Conservation (phyloP, 2,113 vertebrate genomes). For the Poeciliopsis prolifica region DNA sequence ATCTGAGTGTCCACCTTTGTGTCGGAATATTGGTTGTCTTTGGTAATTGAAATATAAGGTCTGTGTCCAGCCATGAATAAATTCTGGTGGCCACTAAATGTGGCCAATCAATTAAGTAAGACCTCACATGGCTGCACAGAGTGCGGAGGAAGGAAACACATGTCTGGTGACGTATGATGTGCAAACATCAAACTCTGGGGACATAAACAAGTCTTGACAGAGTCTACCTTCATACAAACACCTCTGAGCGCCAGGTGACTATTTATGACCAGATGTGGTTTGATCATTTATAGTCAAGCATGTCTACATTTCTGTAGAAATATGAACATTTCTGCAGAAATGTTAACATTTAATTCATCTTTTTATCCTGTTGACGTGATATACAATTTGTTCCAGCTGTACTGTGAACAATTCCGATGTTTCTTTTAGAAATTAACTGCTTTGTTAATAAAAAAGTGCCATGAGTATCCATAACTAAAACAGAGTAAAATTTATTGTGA, state of each 20-base stretch:
- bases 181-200: constrained; percentile 33
- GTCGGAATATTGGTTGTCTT: constrained; percentile 31
- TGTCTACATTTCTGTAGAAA: too few species aligned
- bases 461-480: neutral
- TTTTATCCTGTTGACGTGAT: neutral
- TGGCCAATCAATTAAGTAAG: constrained; percentile 39
- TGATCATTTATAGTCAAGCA: too few species aligned
- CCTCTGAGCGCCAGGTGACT: neutral
- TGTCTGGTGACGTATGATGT: constrained; percentile 11
- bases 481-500: neutral
- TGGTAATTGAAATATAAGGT: constrained; percentile 61
- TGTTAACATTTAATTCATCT: neutral
- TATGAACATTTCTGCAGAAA: too few species aligned
- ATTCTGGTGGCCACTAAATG: constrained; percentile 34
- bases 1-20: constrained; percentile 17
- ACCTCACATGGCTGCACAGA: constrained; percentile 25
- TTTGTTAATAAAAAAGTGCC: neutral
- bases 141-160: constrained; percentile 11
- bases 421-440: neutral
- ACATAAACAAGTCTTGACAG: constrained; percentile 60
- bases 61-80: constrained; percentile 42
- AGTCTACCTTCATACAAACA: constrained; percentile 44
- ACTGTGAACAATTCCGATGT: neutral
- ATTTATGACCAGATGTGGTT: too few species aligned
- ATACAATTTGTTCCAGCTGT: neutral